Evolutionary conservation across 2,888 invertebrate genomes (phyloP), one percentile per base, ranked within the genome.

Genomic region (Villa cingulata): DNA sequence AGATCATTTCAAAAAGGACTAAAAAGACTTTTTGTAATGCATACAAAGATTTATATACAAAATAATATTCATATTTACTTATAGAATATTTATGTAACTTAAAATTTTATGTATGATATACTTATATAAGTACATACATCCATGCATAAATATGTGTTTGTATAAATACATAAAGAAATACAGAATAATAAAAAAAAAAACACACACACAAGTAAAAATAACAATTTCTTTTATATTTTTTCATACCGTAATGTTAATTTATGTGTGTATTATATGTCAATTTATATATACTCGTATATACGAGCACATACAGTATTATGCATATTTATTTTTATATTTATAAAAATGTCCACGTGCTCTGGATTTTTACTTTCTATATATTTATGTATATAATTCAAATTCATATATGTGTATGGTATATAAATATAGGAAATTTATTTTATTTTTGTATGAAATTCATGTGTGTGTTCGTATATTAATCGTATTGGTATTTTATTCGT

Each of bases 1-100:
- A 48, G 45, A 48, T 48, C 45, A 45, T 48, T 45, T 37, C 32
- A n/a, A n/a, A 36, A 36, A 36, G 36, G 36, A 36, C 36, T 32
- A 9, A 32, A 32, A 32, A 12, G 29, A 32, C 29, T 32, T 32
- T 32, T 12, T 32, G 3, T 9, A 32, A 12, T 23, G 7, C 23
- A 23, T 6, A 23, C 7, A 23, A 23, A 23, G n/a, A n/a, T n/a
- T n/a, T n/a, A n/a, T n/a, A n/a, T n/a, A n/a, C n/a, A n/a, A n/a
- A n/a, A n/a, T n/a, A n/a, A n/a, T n/a, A n/a, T n/a, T n/a, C n/a
- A n/a, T n/a, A 23, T 23, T 23, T 4, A 23, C 23, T 32, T 4
- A 12, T 32, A 12, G 12, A 12, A 32, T 12, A 32, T 32, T 12
- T 32, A 3, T 32, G n/a, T n/a, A n/a, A 32, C 29, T 12, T 32